Percentiles rank a stretch among this genome's conserved stretches.
Evolutionary conservation across 2,888 invertebrate species (phyloP).

Genomic region (Eilema caniola): DNA sequence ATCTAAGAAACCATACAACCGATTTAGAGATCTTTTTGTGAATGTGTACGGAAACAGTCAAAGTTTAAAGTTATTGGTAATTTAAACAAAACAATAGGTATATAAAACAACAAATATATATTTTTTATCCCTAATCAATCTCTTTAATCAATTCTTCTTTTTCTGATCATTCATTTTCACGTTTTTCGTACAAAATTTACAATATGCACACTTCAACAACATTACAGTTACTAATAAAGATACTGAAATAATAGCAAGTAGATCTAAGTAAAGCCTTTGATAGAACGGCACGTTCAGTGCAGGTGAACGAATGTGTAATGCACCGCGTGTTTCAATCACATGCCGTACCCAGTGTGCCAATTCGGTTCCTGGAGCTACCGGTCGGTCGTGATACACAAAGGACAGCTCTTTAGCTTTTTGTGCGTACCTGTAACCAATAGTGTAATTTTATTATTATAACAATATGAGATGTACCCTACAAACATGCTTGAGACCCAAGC

Average conservation of each 20-base stretch:
- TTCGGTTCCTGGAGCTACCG: conserved; percentile 54
- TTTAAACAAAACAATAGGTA: background rate
- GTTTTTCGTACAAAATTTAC: conserved; percentile 5
- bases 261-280: conserved; percentile 63
- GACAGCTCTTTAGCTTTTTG: conserved; percentile 57
- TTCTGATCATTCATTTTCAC: background rate
- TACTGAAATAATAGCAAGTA: conserved; percentile 13
- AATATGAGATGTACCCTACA: background rate
- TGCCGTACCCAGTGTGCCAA: conserved; percentile 64
- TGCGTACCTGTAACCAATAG: conserved; percentile 52
- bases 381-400: conserved; percentile 60
- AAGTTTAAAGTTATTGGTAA: no score
- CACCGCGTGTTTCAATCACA: conserved; percentile 60
- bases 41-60: no score
- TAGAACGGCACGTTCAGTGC: conserved; percentile 59
- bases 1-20: background rate
- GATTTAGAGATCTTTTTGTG: background rate
- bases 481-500: no score
- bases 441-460: background rate
- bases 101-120: background rate
- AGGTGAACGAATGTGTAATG: conserved; percentile 61
- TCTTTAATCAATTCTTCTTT: conserved; percentile 8
- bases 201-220: background rate
- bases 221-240: background rate
- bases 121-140: no score